Base-by-base conservation (phyloP, 2,797 vertebrate genomes). In the Microcaecilia unicolor region DNA sequence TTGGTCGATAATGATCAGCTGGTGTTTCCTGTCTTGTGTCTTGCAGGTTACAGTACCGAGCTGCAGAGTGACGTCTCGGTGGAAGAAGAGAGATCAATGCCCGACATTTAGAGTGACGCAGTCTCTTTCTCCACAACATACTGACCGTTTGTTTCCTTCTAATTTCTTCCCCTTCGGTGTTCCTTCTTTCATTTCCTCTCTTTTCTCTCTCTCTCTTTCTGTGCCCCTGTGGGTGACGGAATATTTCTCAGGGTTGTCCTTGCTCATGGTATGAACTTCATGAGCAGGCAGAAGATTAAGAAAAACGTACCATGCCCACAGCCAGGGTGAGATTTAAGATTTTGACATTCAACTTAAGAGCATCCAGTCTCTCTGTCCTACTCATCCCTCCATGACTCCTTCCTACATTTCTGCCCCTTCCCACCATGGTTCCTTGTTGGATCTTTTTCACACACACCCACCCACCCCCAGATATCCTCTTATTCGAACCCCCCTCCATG, bases 11-110 rank as follows among this genome's bases (percentile, higher is more conserved):
- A 18, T 23, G 11, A 5, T 10, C 14, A 6, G 6, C 1, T 14
- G 3, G 20, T 22, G 33, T 16, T 29, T 1, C 27, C 39, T 61
- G 45, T 50, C 31, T 1, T 19, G 23, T 13, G 42, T 30, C 12
- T 13, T 42, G 37, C 16, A 85, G 81, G 66, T 38, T 59, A 62
- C 0, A 25, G 18, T 14, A 37, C 15, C 0, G 48, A 68, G 15
- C 25, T 21, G 25, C 46, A 4, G 0, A 10, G 14, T 0, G 2
- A 30, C 11, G 12, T n/a, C 5, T 7, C 48, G 7, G 17, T 13
- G 0, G 38, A 39, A 15, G 60, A 61, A 18, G 47, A 50, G 21
- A 14, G 15, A 0, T 1, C 0, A 20, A 28, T 25, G n/a, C n/a
- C n/a, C n/a, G n/a, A n/a, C n/a, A n/a, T n/a, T n/a, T n/a, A n/a